Percentiles rank a stretch among this genome's conserved stretches.
These are phyloP conservation scores for Leucophenga varia DNA, from an alignment of 1,140 invertebrate species.

Conservation along the genomic window DNA sequence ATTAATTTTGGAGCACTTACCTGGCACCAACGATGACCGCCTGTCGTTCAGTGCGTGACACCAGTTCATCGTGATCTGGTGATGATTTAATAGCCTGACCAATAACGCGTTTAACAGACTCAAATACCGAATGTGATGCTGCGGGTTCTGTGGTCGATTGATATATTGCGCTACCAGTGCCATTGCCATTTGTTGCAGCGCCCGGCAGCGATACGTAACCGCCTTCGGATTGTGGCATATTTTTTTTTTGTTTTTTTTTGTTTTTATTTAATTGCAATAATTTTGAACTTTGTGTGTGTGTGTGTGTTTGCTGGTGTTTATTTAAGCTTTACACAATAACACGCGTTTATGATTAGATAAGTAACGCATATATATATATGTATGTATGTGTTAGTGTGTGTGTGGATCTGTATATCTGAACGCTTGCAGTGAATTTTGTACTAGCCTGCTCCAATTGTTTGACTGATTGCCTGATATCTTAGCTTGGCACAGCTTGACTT, in stretches of 20 bases:
- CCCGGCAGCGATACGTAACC: conserved; percentile 52
- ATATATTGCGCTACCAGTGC: conserved; percentile 47
- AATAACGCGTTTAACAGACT: conserved; percentile 50
- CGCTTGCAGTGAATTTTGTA: too few species aligned
- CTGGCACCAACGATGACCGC: conserved; percentile 47
- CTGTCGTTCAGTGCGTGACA: conserved; percentile 36
- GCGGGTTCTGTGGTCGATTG: conserved; percentile 56
- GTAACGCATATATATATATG: too few species aligned
- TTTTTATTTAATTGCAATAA: conserved; percentile 4
- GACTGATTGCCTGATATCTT: too few species aligned
- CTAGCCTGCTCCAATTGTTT: too few species aligned
- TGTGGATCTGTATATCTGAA: too few species aligned
- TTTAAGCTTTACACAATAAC: not conserved
- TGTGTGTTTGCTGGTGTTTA: not conserved
- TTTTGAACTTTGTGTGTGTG: not conserved
- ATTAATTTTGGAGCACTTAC: too few species aligned
- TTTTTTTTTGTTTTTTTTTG: conserved; percentile 19
- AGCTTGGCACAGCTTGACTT: too few species aligned
- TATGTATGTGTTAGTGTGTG: too few species aligned
- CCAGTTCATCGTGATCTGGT: conserved; percentile 44
- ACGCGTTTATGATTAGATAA: too few species aligned
- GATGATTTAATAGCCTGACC: conserved; percentile 50
- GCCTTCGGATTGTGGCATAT: conserved; percentile 54
- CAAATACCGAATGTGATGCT: conserved; percentile 44
- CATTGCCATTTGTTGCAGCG: conserved; percentile 35